Evolutionary conservation across 2,113 vertebrate species (phyloP).

Genomic region (Pelecanus crispus): DNA sequence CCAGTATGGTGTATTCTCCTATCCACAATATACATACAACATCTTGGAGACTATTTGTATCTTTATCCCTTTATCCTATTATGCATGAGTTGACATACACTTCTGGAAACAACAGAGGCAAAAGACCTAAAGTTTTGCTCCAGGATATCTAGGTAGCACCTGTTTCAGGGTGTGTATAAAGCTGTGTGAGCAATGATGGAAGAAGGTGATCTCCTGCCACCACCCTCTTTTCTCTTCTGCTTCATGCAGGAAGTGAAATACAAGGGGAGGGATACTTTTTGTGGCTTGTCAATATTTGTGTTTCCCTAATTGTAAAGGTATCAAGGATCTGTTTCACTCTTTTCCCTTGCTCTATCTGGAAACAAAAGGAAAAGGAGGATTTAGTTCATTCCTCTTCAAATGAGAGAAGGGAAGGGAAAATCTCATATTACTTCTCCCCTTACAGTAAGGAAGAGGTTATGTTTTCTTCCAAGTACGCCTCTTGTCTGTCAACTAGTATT

Average conservation of each 20-base stretch:
- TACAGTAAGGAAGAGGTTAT: background rate
- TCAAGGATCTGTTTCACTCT: background rate
- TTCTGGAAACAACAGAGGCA: background rate
- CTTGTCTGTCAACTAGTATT: background rate
- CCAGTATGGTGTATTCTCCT: background rate
- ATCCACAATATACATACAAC: background rate
- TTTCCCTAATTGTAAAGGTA: background rate
- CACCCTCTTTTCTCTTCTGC: background rate
- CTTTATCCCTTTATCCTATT: background rate
- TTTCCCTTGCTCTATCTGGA: background rate
- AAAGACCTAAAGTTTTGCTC: background rate
- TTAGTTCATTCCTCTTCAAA: background rate
- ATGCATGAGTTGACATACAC: background rate
- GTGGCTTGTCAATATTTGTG: background rate
- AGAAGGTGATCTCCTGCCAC: background rate
- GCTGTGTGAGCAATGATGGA: background rate
- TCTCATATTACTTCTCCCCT: background rate
- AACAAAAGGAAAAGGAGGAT: background rate
- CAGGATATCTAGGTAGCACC: background rate
- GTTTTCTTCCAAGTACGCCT: rapidly evolving
- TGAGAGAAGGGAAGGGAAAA: background rate
- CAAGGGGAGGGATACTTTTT: background rate
- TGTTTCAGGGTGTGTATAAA: background rate
- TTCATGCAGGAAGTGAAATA: background rate
- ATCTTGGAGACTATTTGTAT: background rate